These are phyloP conservation scores for Drosophila sturtevanti DNA, from an alignment of 1,140 invertebrate species.

Conservation along the genomic window DNA sequence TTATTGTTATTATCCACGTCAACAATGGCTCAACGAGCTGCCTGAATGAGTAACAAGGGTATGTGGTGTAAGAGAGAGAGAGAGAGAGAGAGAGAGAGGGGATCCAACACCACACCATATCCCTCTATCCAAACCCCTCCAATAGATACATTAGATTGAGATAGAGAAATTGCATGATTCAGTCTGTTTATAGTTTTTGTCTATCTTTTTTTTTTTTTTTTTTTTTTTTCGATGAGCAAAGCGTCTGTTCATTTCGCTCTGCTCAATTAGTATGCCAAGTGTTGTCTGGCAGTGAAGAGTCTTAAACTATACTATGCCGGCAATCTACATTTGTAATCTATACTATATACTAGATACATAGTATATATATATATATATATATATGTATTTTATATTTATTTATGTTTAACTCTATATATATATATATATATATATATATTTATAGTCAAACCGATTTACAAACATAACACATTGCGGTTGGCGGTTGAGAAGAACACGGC, in stretches of 20 bases:
- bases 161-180: constrained; percentile 27
- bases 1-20: constrained; percentile 55
- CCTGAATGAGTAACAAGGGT: constrained; percentile 66
- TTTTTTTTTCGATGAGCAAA: constrained; percentile 13
- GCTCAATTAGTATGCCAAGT: constrained; percentile 30
- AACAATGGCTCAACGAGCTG: constrained; percentile 66
- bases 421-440: constrained; percentile 9
- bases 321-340: neutral
- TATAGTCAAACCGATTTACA: constrained; percentile 62
- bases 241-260: neutral
- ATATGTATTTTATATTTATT: too few species aligned
- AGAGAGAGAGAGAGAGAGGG: neutral
- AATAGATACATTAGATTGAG: constrained; percentile 17
- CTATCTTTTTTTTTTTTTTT: constrained; percentile 22
- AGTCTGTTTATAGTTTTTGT: constrained; percentile 39
- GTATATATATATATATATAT: neutral
- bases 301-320: neutral
- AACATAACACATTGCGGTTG: constrained; percentile 77
- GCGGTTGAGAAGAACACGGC: constrained; percentile 74
- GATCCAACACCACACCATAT: neutral
- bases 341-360: too few species aligned
- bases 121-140: neutral
- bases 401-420: neutral
- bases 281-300: constrained; percentile 4
- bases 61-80: constrained; percentile 11